Percentiles rank a stretch among this genome's conserved stretches.
These are phyloP conservation scores for Limnothrissa miodon DNA, from an alignment of 2,113 vertebrate species.

Conservation along the genomic window DNA sequence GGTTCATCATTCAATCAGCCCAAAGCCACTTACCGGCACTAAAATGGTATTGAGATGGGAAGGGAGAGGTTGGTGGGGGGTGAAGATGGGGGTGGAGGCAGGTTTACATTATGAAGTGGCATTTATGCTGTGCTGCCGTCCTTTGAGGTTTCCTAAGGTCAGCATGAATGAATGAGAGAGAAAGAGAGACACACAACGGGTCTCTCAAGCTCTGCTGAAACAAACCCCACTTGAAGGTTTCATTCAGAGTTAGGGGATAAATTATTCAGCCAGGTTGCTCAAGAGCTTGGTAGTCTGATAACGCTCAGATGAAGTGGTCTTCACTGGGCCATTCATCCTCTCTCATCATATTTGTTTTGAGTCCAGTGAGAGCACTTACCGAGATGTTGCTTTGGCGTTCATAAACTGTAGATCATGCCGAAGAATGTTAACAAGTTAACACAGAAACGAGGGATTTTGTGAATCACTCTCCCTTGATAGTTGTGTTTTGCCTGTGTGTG, in stretches of 20 bases:
- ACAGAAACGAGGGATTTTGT: not conserved
- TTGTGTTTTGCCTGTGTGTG: not conserved
- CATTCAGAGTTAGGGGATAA: not conserved
- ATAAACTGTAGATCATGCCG: not conserved
- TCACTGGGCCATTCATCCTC: not conserved
- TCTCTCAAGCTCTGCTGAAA: not conserved
- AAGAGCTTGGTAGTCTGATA: not conserved
- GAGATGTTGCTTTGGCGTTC: not conserved
- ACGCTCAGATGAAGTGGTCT: not conserved
- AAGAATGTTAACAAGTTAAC: slow-evolving; percentile 14
- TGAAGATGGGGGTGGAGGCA: not conserved
- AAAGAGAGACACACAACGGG: too few relatives aligned
- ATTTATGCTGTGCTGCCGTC: not conserved
- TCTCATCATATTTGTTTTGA: slow-evolving; percentile 5
- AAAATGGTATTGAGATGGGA: not conserved
- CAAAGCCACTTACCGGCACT: not conserved
- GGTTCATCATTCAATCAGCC: not conserved
- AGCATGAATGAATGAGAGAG: not conserved
- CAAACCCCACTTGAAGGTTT: not conserved
- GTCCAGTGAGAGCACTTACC: not conserved
- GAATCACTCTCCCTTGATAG: not conserved
- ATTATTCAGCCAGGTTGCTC: not conserved
- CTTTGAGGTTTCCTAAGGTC: not conserved
- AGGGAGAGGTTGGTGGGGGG: not conserved
- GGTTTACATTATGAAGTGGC: slow-evolving; percentile 12